These are phyloP conservation scores for Silurus glanis DNA, from an alignment of 2,113 vertebrate species.

Conservation along the genomic window DNA sequence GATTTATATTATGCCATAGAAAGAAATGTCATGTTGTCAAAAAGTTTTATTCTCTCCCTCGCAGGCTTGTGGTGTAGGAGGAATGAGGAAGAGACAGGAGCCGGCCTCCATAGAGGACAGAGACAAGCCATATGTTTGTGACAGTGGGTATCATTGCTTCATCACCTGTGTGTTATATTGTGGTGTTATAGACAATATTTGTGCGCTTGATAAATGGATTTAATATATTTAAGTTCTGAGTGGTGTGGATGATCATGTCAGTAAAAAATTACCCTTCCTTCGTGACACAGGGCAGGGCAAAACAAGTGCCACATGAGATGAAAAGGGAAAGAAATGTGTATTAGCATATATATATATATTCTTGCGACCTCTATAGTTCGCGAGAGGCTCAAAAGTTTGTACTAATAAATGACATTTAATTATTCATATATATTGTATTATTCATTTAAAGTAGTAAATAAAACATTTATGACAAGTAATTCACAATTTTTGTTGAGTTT, in stretches of 20 bases:
- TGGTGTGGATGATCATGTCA: background rate
- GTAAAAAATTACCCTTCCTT: background rate
- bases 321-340: no score
- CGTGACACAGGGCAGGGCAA: background rate
- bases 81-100: constrained; percentile 89
- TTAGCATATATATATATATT: no score
- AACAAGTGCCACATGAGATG: no score
- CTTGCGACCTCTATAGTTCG: no score
- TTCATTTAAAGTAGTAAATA: no score
- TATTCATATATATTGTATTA: no score
- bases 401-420: no score
- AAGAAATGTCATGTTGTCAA: background rate
- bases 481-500: no score
- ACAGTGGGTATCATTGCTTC: constrained; percentile 79
- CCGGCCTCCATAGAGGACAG: constrained; percentile 83
- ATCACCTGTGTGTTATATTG: background rate
- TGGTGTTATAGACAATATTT: background rate
- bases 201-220: background rate
- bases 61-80: constrained; percentile 86
- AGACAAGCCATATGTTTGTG: constrained; percentile 95
- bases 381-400: no score
- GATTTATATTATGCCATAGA: background rate
- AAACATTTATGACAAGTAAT: no score
- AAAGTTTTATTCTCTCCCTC: constrained; percentile 18
- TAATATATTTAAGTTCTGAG: background rate